Conservation (phyloP, 2,888 invertebrate genomes). For the Drosophila mercatorum region DNA sequence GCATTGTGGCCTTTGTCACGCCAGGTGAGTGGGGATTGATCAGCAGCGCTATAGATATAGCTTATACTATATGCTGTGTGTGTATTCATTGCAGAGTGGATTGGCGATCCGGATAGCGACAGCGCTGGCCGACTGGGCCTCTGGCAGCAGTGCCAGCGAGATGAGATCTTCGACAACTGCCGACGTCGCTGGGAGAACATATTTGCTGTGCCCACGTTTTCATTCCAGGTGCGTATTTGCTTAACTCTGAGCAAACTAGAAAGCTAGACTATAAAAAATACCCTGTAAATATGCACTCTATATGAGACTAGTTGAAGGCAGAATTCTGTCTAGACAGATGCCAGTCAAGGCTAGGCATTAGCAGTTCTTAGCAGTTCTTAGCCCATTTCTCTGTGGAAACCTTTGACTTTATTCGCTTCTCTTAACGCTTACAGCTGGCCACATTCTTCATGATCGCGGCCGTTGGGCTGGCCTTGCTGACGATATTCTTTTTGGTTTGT, state of each 20-base stretch:
- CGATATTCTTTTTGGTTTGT: constrained; percentile 94
- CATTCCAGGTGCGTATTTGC: constrained; percentile 87
- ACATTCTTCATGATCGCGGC: constrained; percentile 95
- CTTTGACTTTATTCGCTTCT: neutral
- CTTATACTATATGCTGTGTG: no score
- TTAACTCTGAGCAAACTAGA: neutral
- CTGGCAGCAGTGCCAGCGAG: constrained; percentile 94
- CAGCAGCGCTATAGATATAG: neutral
- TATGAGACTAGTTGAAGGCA: neutral
- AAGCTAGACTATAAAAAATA: neutral
- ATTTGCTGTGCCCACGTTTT: constrained; percentile 90
- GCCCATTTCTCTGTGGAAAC: constrained; percentile 2
- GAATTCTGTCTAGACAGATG: neutral
- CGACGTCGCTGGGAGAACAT: constrained; percentile 93
- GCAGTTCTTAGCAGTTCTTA: neutral
- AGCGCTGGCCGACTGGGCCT: constrained; percentile 96
- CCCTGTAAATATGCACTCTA: neutral
- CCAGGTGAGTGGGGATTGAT: constrained; percentile 86
- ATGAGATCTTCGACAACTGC: constrained; percentile 92
- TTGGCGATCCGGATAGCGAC: constrained; percentile 93
- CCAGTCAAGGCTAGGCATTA: neutral
- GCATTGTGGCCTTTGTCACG: constrained; percentile 97
- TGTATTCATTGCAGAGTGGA: constrained; percentile 88
- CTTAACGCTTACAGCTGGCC: constrained; percentile 86
- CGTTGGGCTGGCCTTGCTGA: constrained; percentile 92